These are phyloP conservation scores for Erebia aethiops DNA, from an alignment of 2,888 invertebrate species.

Conservation along the genomic window DNA sequence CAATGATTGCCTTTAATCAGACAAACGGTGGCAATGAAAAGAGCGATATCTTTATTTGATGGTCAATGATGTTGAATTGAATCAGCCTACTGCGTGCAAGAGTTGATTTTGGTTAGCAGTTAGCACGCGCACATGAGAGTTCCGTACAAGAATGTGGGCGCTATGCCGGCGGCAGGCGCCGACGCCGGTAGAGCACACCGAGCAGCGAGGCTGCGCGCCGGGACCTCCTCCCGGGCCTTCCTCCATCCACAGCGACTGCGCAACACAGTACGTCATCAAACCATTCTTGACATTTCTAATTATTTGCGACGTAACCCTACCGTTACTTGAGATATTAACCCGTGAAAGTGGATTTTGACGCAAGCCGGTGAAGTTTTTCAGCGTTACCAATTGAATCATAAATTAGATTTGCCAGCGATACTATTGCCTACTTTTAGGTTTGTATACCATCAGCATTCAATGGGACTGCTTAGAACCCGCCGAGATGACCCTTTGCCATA, in stretches of 20 bases:
- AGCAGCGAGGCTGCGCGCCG: constrained; percentile 52
- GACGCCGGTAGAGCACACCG: constrained; percentile 54
- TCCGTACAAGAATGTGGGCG: constrained; percentile 65
- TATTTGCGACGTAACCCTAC: neutral
- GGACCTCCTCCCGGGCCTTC: constrained; percentile 61
- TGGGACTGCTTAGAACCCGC: too few species aligned
- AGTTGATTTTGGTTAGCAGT: constrained; percentile 49
- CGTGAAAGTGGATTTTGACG: too few species aligned
- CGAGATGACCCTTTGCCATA: too few species aligned
- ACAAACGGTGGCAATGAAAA: neutral
- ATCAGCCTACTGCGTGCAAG: constrained; percentile 39
- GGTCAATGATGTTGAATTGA: constrained; percentile 26
- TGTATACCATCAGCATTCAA: too few species aligned
- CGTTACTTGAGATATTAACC: neutral
- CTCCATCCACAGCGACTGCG: constrained; percentile 85
- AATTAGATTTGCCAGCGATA: too few species aligned
- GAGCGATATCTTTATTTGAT: constrained; percentile 18
- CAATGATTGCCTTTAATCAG: neutral
- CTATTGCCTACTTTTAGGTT: too few species aligned
- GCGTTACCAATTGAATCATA: too few species aligned
- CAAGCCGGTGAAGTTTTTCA: too few species aligned
- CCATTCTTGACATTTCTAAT: constrained; percentile 9
- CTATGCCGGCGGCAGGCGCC: constrained; percentile 71
- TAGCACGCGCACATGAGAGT: constrained; percentile 50
- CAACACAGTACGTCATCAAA: constrained; percentile 44